Base-by-base conservation (phyloP, 1,140 invertebrate genomes). In the Zelostemma sp. region DNA sequence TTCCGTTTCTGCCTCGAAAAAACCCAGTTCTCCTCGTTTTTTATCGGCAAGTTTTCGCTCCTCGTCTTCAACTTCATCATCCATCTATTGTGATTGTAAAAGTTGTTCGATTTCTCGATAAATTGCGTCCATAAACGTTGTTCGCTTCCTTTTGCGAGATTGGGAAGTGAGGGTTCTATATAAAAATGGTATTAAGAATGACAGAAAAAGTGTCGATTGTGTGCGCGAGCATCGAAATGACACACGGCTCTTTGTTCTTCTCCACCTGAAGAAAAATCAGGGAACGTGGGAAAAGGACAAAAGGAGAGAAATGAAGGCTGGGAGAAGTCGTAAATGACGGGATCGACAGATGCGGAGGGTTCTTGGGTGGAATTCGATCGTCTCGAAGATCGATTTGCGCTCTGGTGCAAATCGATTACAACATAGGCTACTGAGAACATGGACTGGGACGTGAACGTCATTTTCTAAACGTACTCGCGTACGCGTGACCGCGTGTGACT, bases 381-480 rank as follows among this genome's bases (percentile, higher is more conserved):
- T 17, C 38, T 18, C 14, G 31, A 54, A 38, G 45, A 38, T 28
- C 18, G 49, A 35, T 21, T 31, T 14, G 41, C 21, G 19, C 15
- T 1, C 11, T 18, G 1, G 12, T 8, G 41, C 41, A 11, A 16
- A 16, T 43, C 17, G 12, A 43, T 18, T 16, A 43, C 15, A 16
- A 38, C 2, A 11, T 38, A 38, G 14, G 14, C 9, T 4, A 40
- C 51, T 33, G 38, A 41, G 56, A 72, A 65, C 57, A 78, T 79
- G 74, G 72, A 59, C 53, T 64, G 73, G 53, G 71, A 76, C 46
- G 66, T 74, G n/a, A 53, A 70, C 28, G 62, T 68, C 41, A 38
- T 9, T 18, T 46, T 8, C 17, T 19, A 35, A 35, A 35, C 33
- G 8, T 3, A 35, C 33, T 35, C 5, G 33, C 5, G n/a, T 9